These are phyloP conservation scores for Sisor rabdophorus DNA, from an alignment of 2,113 vertebrate species.

Conservation along the genomic window DNA sequence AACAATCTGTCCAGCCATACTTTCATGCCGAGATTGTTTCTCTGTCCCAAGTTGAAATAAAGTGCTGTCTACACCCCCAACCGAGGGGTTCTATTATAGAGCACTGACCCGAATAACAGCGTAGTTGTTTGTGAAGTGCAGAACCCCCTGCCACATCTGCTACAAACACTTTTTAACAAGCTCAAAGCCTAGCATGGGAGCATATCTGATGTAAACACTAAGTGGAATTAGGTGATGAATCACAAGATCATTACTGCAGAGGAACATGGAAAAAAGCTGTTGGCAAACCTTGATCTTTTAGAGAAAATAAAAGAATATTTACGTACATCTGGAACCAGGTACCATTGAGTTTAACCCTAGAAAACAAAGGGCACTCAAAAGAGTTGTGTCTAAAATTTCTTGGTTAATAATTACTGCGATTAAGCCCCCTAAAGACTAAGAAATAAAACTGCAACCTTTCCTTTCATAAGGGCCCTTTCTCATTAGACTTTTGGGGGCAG, in stretches of 20 bases:
- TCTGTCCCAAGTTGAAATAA: neutral
- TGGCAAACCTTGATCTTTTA: neutral
- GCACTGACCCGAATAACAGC: slow-evolving; percentile 44
- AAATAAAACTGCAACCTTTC: slow-evolving; percentile 24
- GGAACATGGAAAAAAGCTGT: neutral
- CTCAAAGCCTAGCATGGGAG: neutral
- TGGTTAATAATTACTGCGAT: neutral
- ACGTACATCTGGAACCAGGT: neutral
- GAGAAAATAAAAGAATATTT: neutral
- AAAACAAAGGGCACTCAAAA: slow-evolving; percentile 1
- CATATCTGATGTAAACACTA: slow-evolving; percentile 16
- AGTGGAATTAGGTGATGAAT: neutral
- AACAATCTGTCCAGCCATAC: neutral
- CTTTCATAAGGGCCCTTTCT: slow-evolving; percentile 17
- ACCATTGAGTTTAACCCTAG: neutral
- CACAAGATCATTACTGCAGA: neutral
- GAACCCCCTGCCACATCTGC: slow-evolving; percentile 33
- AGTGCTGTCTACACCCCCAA: neutral
- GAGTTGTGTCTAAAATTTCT: neutral
- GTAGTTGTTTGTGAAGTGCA: slow-evolving; percentile 41
- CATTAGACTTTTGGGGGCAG: slow-evolving; percentile 8
- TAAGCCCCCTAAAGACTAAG: neutral
- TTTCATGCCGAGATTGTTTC: neutral
- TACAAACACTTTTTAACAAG: slow-evolving; percentile 27
- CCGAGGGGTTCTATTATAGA: slow-evolving; percentile 9